Evolutionary conservation across 2,113 vertebrate genomes (phyloP), one percentile per base, ranked within the genome.

Genomic region (Hassar affinis): DNA sequence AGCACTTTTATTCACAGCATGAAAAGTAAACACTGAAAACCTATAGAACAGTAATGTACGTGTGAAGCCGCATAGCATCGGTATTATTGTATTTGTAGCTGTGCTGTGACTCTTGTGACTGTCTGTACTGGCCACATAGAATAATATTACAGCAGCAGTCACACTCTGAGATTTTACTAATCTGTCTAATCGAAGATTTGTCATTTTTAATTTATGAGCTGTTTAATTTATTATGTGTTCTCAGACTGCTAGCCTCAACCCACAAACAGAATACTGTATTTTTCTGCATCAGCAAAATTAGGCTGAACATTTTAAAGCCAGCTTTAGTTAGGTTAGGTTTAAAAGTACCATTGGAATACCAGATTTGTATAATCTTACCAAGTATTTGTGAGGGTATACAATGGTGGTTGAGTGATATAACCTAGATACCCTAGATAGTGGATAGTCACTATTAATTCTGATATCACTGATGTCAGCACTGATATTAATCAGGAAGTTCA

Each of bases 1-100:
- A 30, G 35, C 33, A 68, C 22, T 57, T 75, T 72, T 27, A 68
- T 87, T 83, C 59, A 74, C 51, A 25, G 76, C 66, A 76, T 78
- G 49, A 81, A 81, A 56, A 33, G 10, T 51, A 52, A 77, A 77
- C 8, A 56, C 20, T 25, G 49, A 22, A 54, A 76, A 51, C n/a
- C n/a, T 30, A 76, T 11, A 54, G 30, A 76, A 22, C 27, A 54
- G 27, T 1, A 75, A 49, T 20, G 27, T 15, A 33, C 51, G 27
- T 72, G 22, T 30, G n/a, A 30, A 75, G 15, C 27, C 2, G 6
- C 20, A 0, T 71, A 12, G n/a, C 68, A 71, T 45, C 12, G 30
- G 8, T 11, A 22, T 22, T 68, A 42, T 18, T 6, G 1, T 9
- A 68, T 68, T 22, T 38, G 18, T 6, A 66, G 62, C 5, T 17